These are phyloP conservation scores for Orchesella flavescens DNA, from an alignment of 2,888 invertebrate species.

Conservation along the genomic window DNA sequence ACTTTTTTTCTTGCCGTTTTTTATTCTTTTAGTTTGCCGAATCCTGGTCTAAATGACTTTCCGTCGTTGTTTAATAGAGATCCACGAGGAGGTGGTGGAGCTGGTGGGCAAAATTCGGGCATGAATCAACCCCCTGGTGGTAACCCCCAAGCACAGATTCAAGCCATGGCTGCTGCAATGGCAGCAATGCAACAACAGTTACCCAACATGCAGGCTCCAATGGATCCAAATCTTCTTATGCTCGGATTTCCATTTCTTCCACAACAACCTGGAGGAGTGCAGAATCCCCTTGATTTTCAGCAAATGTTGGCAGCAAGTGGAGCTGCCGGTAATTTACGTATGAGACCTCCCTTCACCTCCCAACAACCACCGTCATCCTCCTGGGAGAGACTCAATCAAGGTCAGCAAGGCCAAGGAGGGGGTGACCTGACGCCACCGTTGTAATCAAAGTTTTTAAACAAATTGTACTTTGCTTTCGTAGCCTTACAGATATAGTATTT, in stretches of 20 bases:
- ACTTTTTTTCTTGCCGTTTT: conserved; percentile 21
- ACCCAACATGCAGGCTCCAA: conserved; percentile 41
- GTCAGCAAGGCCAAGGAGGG: conserved; percentile 63
- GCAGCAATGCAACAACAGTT: conserved; percentile 60
- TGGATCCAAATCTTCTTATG: conserved; percentile 51
- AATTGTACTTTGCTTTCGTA: too few species aligned
- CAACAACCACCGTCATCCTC: conserved; percentile 56
- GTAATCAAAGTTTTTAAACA: conserved; percentile 18
- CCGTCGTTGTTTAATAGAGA: conserved; percentile 60
- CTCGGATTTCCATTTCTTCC: conserved; percentile 46
- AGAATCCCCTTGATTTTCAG: conserved; percentile 60
- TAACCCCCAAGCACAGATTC: conserved; percentile 14
- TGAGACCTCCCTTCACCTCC: conserved; percentile 51
- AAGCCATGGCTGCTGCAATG: conserved; percentile 57
- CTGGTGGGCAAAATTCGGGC: conserved; percentile 14
- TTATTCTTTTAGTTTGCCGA: conserved; percentile 48
- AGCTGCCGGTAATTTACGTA: conserved; percentile 47
- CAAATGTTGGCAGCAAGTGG: conserved; percentile 65
- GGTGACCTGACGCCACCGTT: conserved; percentile 67
- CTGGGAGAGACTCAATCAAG: conserved; percentile 68
- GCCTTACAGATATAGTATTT: too few species aligned
- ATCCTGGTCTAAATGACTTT: conserved; percentile 59
- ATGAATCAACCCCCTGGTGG: neutral
- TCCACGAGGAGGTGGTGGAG: conserved; percentile 41
- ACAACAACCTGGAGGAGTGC: conserved; percentile 44